phyloP scores from a whole-genome alignment of 2,888 invertebrate genomes.

The Heliconius sara region DNA sequence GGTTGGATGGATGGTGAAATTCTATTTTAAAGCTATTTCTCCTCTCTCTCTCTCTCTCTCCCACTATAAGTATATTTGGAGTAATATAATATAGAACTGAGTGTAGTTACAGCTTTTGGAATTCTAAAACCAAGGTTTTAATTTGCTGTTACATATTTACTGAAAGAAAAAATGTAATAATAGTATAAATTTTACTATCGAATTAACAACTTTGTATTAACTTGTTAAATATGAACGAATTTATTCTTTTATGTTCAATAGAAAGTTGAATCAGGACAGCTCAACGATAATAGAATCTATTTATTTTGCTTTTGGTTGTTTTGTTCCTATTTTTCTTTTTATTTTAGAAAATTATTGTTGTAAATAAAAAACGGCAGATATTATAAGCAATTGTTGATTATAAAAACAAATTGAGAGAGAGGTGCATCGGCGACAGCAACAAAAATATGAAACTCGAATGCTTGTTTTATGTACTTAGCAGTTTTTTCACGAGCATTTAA shows the following conservation, averaged over 20 bases:
- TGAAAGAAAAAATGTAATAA: no score
- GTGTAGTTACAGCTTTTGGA: neutral
- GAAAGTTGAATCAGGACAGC: neutral
- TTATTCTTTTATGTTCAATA: neutral
- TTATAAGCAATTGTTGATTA: neutral
- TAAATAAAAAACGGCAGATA: neutral
- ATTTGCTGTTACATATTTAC: no score
- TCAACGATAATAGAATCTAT: neutral
- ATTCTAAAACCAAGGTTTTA: no score
- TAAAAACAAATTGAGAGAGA: neutral
- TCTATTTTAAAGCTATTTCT: neutral
- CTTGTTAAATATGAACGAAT: no score
- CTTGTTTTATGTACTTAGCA: no score
- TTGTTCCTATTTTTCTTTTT: neutral
- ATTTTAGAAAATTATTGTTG: neutral
- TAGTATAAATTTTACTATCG: no score
- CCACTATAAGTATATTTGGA: neutral
- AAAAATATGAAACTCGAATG: neutral
- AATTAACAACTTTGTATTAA: no score
- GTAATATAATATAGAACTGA: neutral
- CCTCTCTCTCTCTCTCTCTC: no score
- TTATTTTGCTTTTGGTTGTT: neutral
- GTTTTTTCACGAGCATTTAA: neutral
- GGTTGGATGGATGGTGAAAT: neutral
- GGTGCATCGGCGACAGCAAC: neutral